phyloP scores from a whole-genome alignment of 2,888 invertebrate species.

The Scaptomyza reducta region DNA sequence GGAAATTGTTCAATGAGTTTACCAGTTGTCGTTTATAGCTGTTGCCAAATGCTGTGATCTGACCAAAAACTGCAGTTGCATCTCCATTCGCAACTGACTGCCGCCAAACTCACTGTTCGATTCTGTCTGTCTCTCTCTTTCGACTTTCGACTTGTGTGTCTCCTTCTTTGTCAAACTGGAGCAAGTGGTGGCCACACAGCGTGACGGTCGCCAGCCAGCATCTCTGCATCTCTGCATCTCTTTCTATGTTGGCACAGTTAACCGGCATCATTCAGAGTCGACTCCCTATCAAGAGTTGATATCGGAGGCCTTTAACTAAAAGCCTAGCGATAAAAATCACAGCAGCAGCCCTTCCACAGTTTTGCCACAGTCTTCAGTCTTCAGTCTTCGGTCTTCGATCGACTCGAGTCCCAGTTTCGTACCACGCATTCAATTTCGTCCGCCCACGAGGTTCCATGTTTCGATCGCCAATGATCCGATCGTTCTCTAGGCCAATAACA shows the following conservation, averaged over 20 bases:
- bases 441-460: constrained; percentile 64
- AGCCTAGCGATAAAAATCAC: constrained; percentile 66
- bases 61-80: constrained; percentile 48
- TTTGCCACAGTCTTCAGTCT: constrained; percentile 1
- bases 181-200: constrained; percentile 65
- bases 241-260: constrained; percentile 32
- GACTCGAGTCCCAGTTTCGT: constrained; percentile 24
- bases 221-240: neutral
- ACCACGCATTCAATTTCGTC: constrained; percentile 71
- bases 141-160: constrained; percentile 4
- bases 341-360: constrained; percentile 49
- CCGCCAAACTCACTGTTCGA: constrained; percentile 6
- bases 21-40: constrained; percentile 9
- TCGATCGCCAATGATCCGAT: constrained; percentile 46
- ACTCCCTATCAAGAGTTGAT: constrained; percentile 31
- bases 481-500: constrained; percentile 76
- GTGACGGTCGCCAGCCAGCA: constrained; percentile 25
- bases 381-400: neutral
- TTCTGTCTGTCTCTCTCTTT: neutral
- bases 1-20: constrained; percentile 68
- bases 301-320: constrained; percentile 67
- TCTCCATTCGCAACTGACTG: constrained; percentile 29
- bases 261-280: constrained; percentile 8
- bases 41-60: constrained; percentile 29
- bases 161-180: constrained; percentile 44